Percentiles rank a stretch among this genome's conserved stretches.
phyloP scores from a whole-genome alignment of 1,140 invertebrate species.

The Lamellibrachia luymesi region DNA sequence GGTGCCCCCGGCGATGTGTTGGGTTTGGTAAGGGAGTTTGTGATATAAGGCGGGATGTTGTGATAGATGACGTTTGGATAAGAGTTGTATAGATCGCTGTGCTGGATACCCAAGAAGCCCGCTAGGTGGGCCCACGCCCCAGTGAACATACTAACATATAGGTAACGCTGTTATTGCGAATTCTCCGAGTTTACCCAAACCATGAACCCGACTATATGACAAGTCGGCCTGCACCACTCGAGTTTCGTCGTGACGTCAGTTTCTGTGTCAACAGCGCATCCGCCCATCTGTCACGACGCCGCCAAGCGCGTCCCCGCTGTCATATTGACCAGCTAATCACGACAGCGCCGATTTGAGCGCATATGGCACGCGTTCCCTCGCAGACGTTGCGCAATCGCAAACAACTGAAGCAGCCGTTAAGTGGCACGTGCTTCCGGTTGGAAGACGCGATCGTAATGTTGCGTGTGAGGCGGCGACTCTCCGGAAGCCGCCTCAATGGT shows the following conservation, averaged over 20 bases:
- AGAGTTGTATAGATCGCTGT: no score
- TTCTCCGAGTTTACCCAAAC: no score
- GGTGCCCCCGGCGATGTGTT: no score
- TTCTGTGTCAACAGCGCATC: background rate
- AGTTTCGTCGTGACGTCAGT: background rate
- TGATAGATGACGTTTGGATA: no score
- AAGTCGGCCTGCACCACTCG: background rate
- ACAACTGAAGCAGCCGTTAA: constrained; percentile 9
- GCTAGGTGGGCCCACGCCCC: no score
- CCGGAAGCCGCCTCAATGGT: background rate
- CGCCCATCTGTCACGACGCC: background rate
- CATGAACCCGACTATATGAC: no score
- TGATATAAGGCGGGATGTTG: no score
- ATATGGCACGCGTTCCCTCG: background rate
- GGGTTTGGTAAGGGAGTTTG: no score
- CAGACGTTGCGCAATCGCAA: constrained; percentile 8
- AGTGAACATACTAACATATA: no score
- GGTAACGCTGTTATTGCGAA: no score
- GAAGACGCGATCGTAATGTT: background rate
- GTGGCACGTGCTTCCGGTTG: constrained; percentile 6
- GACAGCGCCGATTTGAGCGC: background rate
- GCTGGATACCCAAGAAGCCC: no score
- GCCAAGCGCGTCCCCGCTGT: background rate
- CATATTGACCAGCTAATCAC: background rate
- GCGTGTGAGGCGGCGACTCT: background rate